Conservation (phyloP, 2,888 invertebrate genomes). For the Tolmerus cingulatus region DNA sequence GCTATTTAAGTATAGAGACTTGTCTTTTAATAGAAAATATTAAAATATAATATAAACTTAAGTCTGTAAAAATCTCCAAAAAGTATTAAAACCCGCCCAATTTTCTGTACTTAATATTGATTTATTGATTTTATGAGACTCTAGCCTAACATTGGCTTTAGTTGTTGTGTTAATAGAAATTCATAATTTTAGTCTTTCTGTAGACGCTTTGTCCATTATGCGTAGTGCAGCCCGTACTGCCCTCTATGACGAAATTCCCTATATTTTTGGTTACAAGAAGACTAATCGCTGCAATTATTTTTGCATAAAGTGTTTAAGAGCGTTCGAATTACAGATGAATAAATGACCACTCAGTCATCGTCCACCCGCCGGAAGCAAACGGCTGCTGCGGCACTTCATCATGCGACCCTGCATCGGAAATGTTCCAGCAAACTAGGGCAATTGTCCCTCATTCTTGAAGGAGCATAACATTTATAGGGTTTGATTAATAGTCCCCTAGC, state of each 20-base stretch:
- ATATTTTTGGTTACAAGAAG: not conserved
- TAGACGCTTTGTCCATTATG: not conserved
- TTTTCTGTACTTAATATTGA: too few species aligned
- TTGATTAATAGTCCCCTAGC: slow-evolving; percentile 24
- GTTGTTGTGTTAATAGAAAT: not conserved
- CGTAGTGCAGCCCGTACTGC: not conserved
- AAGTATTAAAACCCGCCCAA: too few species aligned
- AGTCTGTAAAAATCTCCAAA: too few species aligned
- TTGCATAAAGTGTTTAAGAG: slow-evolving; percentile 23
- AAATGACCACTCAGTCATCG: slow-evolving; percentile 7
- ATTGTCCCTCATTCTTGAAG: slow-evolving; percentile 14
- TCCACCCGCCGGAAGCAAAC: not conserved
- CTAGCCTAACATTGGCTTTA: not conserved
- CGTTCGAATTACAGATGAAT: slow-evolving; percentile 29
- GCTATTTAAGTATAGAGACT: too few species aligned
- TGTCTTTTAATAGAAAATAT: too few species aligned
- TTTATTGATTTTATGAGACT: not conserved
- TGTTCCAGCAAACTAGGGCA: not conserved
- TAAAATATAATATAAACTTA: too few species aligned
- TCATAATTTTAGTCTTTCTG: not conserved
- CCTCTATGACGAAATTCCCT: not conserved
- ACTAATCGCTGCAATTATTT: slow-evolving; percentile 24
- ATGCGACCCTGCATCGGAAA: slow-evolving; percentile 16
- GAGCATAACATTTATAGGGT: slow-evolving; percentile 11
- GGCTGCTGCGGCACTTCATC: slow-evolving; percentile 13